phyloP scores from a whole-genome alignment of 1,140 invertebrate species.

The Drosophila subobscura region DNA sequence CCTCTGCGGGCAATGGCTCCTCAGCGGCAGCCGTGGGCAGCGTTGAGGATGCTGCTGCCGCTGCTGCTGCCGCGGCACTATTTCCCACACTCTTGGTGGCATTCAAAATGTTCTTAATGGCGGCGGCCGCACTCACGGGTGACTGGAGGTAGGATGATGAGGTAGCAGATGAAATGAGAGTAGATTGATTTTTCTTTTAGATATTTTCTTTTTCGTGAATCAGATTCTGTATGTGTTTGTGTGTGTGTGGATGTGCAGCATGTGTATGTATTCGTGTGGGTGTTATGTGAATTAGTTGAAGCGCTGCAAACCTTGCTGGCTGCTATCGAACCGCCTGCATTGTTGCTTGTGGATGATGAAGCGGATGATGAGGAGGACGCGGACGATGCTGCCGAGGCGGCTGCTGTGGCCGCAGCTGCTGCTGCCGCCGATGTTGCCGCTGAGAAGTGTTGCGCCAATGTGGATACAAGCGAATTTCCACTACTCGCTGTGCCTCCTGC shows the following conservation, averaged over 20 bases:
- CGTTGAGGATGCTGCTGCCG: conserved; percentile 29
- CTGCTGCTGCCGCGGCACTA: conserved; percentile 50
- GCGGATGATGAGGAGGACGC: conserved; percentile 25
- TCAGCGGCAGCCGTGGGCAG: conserved; percentile 12
- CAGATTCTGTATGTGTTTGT: conserved; percentile 34
- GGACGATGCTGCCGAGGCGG: conserved; percentile 26
- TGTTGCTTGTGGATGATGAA: conserved; percentile 41
- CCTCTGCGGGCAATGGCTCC: conserved; percentile 27
- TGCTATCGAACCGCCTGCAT: conserved; percentile 43
- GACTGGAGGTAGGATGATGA: conserved; percentile 56
- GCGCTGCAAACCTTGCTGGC: conserved; percentile 78
- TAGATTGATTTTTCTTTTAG: conserved; percentile 44
- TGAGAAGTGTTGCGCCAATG: conserved; percentile 77
- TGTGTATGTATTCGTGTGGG: conserved; percentile 7
- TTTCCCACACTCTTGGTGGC: conserved; percentile 79
- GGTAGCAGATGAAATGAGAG: conserved; percentile 60
- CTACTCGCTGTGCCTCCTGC: conserved; percentile 9
- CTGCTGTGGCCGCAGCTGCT: conserved; percentile 50
- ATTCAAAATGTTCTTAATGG: conserved; percentile 80
- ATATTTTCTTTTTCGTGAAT: conserved; percentile 35
- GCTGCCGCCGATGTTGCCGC: conserved; percentile 57
- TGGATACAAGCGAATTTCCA: conserved; percentile 66
- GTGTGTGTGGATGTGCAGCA: conserved; percentile 10
- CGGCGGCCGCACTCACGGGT: conserved; percentile 78
- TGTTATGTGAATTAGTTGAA: conserved; percentile 7